A percentile compares a stretch with the other conserved stretches of the same genome.
Evolutionary conservation across 2,113 vertebrate genomes (phyloP).

Genomic region (Oncorhynchus kisutch): DNA sequence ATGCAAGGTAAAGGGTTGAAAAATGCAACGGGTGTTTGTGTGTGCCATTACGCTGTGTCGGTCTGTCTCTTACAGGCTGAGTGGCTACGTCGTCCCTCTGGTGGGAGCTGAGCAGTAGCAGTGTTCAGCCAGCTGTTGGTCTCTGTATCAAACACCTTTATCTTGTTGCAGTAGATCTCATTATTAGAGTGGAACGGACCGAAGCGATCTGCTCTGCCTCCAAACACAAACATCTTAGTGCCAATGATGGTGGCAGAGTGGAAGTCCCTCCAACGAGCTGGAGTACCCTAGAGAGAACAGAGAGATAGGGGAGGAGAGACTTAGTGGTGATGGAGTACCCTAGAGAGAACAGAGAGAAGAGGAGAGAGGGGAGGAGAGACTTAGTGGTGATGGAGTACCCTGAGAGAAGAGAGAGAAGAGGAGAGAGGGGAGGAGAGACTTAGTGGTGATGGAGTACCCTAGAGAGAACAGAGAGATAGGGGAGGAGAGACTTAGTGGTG

Average conservation of each 20-base stretch:
- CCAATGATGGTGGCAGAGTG: constrained; percentile 96
- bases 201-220: constrained; percentile 92
- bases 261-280: constrained; percentile 96
- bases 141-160: constrained; percentile 93
- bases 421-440: no score
- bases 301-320: constrained; percentile 70
- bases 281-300: constrained; percentile 80
- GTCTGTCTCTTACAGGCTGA: constrained; percentile 86
- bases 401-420: no score
- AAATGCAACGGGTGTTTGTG: neutral
- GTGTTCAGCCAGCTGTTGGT: constrained; percentile 91
- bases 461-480: no score
- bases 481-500: no score
- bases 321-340: constrained; percentile 90
- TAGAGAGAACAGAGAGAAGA: constrained; percentile 45
- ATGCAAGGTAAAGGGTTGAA: neutral
- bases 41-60: neutral
- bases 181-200: constrained; percentile 98
- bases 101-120: constrained; percentile 78
- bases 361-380: no score
- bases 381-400: neutral
- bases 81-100: constrained; percentile 93
- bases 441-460: no score
- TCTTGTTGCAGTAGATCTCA: constrained; percentile 98
- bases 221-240: constrained; percentile 96